These are phyloP conservation scores for Platysteira castanea DNA, from an alignment of 2,113 vertebrate genomes.

Conservation along the genomic window DNA sequence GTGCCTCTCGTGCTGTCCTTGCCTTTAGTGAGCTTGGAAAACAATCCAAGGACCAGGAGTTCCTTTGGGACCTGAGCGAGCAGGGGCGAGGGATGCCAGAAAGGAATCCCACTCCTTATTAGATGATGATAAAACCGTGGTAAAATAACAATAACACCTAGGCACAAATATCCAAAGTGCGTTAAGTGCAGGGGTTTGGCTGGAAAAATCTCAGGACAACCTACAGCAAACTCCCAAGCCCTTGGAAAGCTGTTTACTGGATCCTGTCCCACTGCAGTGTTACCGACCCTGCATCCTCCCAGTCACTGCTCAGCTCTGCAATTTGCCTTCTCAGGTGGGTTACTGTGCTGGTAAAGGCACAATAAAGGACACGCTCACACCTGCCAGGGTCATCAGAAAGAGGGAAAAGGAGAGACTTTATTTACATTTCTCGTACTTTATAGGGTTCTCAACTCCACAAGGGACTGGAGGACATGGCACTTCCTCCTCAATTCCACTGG, in stretches of 20 bases:
- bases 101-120: not conserved
- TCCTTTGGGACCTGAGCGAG: not conserved
- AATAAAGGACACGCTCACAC: too few species aligned
- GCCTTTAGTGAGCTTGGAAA: fast-evolving
- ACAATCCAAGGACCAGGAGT: fast-evolving
- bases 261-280: not conserved
- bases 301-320: not conserved
- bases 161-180: not conserved
- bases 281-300: not conserved
- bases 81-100: not conserved
- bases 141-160: not conserved
- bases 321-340: not conserved
- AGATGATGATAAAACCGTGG: conserved; percentile 4
- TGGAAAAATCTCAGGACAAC: not conserved
- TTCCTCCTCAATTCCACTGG: too few species aligned
- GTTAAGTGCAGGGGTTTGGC: fast-evolving
- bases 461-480: too few species aligned
- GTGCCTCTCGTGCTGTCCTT: fast-evolving
- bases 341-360: too few species aligned
- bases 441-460: too few species aligned
- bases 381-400: too few species aligned
- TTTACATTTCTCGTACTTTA: too few species aligned
- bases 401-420: too few species aligned
- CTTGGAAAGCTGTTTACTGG: not conserved
- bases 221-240: not conserved